These are phyloP conservation scores for Columba livia DNA, from an alignment of 2,113 vertebrate species.

Conservation along the genomic window DNA sequence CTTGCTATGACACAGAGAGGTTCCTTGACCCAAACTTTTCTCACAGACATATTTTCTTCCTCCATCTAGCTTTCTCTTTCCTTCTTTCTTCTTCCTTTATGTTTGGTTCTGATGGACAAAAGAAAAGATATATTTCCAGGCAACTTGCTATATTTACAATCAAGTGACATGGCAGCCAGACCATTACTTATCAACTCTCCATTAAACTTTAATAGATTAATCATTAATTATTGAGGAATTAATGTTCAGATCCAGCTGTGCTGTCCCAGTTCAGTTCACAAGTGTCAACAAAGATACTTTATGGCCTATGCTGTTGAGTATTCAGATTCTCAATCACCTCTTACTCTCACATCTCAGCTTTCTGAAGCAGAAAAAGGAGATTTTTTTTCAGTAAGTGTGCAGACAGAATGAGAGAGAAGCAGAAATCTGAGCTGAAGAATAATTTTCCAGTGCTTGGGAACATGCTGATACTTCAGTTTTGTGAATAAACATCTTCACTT, in stretches of 20 bases:
- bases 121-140: conserved; percentile 66
- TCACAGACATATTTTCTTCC: neutral
- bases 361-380: conserved; percentile 24
- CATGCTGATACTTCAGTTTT: neutral
- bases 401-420: neutral
- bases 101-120: conserved; percentile 1
- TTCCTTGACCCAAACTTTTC: neutral
- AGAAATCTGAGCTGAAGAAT: neutral
- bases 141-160: conserved; percentile 74
- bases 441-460: neutral
- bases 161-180: conserved; percentile 75
- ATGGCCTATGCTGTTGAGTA: neutral
- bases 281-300: conserved; percentile 54
- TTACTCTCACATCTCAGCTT: neutral
- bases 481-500: neutral
- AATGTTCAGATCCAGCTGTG: conserved; percentile 80
- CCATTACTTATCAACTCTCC: conserved; percentile 76
- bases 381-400: neutral
- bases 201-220: conserved; percentile 84
- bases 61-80: neutral
- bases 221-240: conserved; percentile 84
- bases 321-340: conserved; percentile 17
- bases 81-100: neutral
- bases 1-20: neutral
- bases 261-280: conserved; percentile 72